Base-by-base conservation (phyloP, 2,888 invertebrate species). In the Chrysotoxum bicinctum region DNA sequence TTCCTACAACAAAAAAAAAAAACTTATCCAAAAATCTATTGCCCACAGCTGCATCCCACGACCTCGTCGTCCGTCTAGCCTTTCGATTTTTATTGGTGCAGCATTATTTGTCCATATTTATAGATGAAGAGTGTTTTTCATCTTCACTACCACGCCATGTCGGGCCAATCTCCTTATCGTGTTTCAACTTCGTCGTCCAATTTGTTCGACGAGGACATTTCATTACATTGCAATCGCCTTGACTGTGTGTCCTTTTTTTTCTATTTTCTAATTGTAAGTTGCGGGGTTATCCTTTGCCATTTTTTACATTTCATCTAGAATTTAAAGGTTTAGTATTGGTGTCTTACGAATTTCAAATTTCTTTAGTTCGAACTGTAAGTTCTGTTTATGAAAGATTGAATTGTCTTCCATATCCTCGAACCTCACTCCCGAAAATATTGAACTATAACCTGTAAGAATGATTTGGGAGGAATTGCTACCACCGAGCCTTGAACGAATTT, bases 131-230 rank as follows among this genome's bases (percentile, higher is more conserved):
- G 37, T 48, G 68, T 68, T 60, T 43, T 45, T 45, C 52, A 50
- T 60, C 48, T 45, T 32, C 30, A 4, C 48, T n/a, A 50, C 54
- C 69, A 54, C 56, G 30, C 52, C 21, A 21, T 40, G 73, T 52
- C 58, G 43, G 12, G 2, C 60, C n/a, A 58, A 72, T 77, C 52
- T 66, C 45, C 45, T 83, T 79, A 83, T 78, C 79, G 64, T 79
- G 83, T 79, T 74, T 66, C 58, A 66, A 72, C 56, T 82, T 60
- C 77, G 77, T 60, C 66, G 60, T 79, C 74, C 74, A 79, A 83
- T 83, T 83, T 79, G 81, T 73, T 72, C 66, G 84, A 75, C 75
- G 77, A 85, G 81, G 85, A 81, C 77, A 77, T 80, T 85, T 85
- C 76, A 76, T 80, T 84, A 80, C 60, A 52, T 37, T 70, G 14